Conservation (phyloP, 2,888 invertebrate genomes). For the Luffia ferchaultella region DNA sequence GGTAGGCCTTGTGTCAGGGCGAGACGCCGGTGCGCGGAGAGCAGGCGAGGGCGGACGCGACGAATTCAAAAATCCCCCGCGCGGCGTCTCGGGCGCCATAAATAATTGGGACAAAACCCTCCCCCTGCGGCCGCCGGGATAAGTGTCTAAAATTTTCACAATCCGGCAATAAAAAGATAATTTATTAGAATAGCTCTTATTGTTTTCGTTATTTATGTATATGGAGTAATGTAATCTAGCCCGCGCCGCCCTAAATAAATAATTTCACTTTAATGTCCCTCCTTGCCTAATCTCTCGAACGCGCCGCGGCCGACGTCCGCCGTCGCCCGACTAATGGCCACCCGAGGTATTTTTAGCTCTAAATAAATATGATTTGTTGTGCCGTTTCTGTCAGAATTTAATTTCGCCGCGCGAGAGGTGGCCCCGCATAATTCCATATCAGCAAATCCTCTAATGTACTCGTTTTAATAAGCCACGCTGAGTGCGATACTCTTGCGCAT, state of each 20-base stretch:
- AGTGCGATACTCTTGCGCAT: no score
- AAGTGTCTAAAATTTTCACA: slow-evolving; percentile 68
- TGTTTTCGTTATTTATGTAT: slow-evolving; percentile 67
- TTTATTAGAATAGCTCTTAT: slow-evolving; percentile 67
- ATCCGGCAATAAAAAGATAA: slow-evolving; percentile 68
- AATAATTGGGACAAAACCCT: slow-evolving; percentile 61
- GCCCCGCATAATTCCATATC: slow-evolving; percentile 22
- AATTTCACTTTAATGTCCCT: slow-evolving; percentile 65
- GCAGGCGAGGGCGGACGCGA: slow-evolving; percentile 44
- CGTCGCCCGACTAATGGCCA: slow-evolving; percentile 44
- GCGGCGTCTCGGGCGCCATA: slow-evolving; percentile 61
- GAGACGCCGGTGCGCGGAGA: slow-evolving; percentile 42
- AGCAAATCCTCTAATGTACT: slow-evolving; percentile 46
- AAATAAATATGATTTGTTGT: slow-evolving; percentile 67
- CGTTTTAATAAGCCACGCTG: slow-evolving; percentile 45
- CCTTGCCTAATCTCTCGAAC: slow-evolving; percentile 62
- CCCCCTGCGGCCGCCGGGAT: slow-evolving; percentile 43
- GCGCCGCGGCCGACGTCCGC: slow-evolving; percentile 38
- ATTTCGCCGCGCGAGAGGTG: slow-evolving; percentile 44
- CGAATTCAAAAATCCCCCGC: slow-evolving; percentile 54
- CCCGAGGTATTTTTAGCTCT: slow-evolving; percentile 65
- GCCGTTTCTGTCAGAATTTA: slow-evolving; percentile 59
- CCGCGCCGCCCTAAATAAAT: slow-evolving; percentile 62
- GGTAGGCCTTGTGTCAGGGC: neutral
- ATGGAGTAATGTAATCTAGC: slow-evolving; percentile 67